Evolutionary conservation across 2,113 vertebrate species (phyloP).

Genomic region (Lepisosteus osseus): DNA sequence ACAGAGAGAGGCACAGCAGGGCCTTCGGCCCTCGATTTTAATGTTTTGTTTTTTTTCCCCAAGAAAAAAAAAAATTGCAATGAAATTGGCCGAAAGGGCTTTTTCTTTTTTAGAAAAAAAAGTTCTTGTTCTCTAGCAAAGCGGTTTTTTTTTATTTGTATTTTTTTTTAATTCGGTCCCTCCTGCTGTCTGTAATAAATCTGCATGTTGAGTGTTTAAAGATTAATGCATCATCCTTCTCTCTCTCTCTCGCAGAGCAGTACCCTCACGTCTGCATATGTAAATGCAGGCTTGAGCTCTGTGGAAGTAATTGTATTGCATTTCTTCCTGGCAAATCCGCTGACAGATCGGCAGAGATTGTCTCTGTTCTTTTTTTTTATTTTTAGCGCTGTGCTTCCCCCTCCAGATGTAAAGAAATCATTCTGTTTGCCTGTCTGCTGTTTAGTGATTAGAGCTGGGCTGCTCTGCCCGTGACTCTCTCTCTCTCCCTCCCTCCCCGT

Average conservation of each 20-base stretch:
- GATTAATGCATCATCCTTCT: slow-evolving; percentile 44
- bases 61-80: slow-evolving; percentile 1
- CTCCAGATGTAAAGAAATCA: slow-evolving; percentile 49
- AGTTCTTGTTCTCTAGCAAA: slow-evolving; percentile 53
- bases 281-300: slow-evolving; percentile 44
- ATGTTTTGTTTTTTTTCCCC: not conserved
- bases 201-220: slow-evolving; percentile 56
- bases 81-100: slow-evolving; percentile 20
- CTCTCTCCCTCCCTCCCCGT: slow-evolving; percentile 5
- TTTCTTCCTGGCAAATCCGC: slow-evolving; percentile 56
- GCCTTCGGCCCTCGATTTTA: not conserved
- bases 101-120: slow-evolving; percentile 17
- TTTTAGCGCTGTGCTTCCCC: slow-evolving; percentile 53
- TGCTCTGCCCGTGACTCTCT: slow-evolving; percentile 14
- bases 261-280: slow-evolving; percentile 51
- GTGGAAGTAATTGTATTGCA: slow-evolving; percentile 54
- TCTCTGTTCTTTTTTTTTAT: slow-evolving; percentile 41
- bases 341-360: slow-evolving; percentile 47
- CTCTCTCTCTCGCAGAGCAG: slow-evolving; percentile 31
- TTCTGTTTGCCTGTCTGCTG: slow-evolving; percentile 46
- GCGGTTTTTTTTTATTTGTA: slow-evolving; percentile 39
- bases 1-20: not conserved
- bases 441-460: slow-evolving; percentile 40
- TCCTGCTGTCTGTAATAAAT: slow-evolving; percentile 65
- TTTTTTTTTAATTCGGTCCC: slow-evolving; percentile 41